Conservation (phyloP, 1,140 invertebrate species). For the Coptotermes formosanus region DNA sequence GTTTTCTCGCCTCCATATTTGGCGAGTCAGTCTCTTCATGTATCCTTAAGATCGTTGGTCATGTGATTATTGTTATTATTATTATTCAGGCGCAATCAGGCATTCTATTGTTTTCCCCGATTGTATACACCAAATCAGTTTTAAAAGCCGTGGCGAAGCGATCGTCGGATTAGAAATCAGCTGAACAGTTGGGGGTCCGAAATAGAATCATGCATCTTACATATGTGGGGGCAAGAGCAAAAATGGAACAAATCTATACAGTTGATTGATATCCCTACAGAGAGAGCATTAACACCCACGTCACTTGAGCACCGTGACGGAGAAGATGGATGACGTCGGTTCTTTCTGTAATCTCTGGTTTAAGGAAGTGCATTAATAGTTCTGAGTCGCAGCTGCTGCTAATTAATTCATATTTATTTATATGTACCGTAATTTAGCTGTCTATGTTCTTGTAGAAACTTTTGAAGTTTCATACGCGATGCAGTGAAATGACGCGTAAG, state of each 20-base stretch:
- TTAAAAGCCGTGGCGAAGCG: conserved; percentile 7
- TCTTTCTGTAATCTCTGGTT: neutral
- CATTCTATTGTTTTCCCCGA: conserved; percentile 8
- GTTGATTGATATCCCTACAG: neutral
- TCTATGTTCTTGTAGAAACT: neutral
- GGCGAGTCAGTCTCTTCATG: neutral
- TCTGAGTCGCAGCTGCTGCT: neutral
- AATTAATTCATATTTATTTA: neutral
- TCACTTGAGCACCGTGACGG: neutral
- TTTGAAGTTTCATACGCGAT: neutral
- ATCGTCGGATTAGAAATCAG: conserved; percentile 15
- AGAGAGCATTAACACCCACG: neutral
- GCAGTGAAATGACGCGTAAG: no score
- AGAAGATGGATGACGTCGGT: neutral
- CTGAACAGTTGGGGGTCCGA: conserved; percentile 12
- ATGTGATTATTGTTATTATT: neutral
- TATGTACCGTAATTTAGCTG: neutral
- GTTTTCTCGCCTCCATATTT: conserved; percentile 2
- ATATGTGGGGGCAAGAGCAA: neutral
- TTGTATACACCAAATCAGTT: conserved; percentile 18
- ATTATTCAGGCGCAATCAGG: neutral
- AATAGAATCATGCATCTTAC: neutral
- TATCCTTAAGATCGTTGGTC: neutral
- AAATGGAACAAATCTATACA: neutral
- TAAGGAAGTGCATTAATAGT: neutral